A percentile compares a stretch with the other conserved stretches of the same genome.
Conservation (phyloP, 2,113 vertebrate species). For the Petaurus breviceps region DNA sequence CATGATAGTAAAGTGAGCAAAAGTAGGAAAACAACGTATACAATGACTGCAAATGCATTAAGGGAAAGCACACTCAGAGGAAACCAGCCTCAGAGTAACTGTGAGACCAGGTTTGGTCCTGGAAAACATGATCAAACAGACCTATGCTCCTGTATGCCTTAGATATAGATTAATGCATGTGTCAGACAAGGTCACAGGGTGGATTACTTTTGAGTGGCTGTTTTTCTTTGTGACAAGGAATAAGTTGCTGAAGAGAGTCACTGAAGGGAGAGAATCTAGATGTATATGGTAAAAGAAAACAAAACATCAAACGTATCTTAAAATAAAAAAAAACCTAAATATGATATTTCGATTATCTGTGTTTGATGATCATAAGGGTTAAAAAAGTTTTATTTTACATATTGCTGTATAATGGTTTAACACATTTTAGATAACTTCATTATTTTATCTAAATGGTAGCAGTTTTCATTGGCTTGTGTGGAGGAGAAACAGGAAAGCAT, state of each 20-base stretch:
- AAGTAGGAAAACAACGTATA: not conserved
- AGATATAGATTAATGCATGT: not conserved
- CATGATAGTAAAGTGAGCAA: not conserved
- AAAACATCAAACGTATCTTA: not conserved
- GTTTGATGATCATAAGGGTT: not conserved
- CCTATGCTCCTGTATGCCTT: not conserved
- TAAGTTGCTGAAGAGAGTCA: not conserved
- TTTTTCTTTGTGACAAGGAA: not conserved
- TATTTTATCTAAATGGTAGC: constrained; percentile 10
- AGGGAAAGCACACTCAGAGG: too few species aligned
- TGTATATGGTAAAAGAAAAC: not conserved
- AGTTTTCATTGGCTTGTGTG: not conserved
- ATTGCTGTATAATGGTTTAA: not conserved
- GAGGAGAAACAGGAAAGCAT: not conserved
- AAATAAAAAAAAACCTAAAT: not conserved
- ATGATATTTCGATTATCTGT: not conserved
- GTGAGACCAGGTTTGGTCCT: not conserved
- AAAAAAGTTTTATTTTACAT: constrained; percentile 15
- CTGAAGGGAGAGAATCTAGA: not conserved
- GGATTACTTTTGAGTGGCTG: not conserved
- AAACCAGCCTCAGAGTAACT: too few species aligned
- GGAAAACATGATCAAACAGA: not conserved
- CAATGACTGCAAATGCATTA: not conserved
- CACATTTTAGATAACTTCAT: not conserved
- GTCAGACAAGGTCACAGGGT: not conserved